These are phyloP conservation scores for Drosophila rubida DNA, from an alignment of 2,888 invertebrate genomes.

Conservation along the genomic window DNA sequence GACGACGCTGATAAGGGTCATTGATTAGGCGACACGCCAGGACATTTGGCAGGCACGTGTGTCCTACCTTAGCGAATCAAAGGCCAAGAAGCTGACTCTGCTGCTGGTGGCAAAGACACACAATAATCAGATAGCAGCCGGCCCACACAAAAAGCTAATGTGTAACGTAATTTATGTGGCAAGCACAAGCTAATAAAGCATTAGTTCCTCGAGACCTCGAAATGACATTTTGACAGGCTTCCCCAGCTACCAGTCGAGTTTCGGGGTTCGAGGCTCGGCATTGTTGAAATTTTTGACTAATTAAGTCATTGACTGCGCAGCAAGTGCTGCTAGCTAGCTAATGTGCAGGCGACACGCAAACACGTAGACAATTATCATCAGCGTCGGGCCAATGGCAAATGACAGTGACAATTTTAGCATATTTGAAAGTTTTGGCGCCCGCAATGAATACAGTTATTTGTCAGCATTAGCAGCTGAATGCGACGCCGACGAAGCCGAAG, in stretches of 20 bases:
- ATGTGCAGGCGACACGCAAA: slow-evolving; percentile 68
- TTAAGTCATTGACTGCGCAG: slow-evolving; percentile 58
- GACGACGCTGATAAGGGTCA: slow-evolving; percentile 60
- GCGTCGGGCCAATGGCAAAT: slow-evolving; percentile 36
- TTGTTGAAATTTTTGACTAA: slow-evolving; percentile 70
- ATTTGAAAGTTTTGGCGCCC: slow-evolving; percentile 69
- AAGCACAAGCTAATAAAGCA: slow-evolving; percentile 32
- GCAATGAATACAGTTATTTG: slow-evolving; percentile 57
- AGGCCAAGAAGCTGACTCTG: neutral
- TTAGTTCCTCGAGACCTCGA: slow-evolving; percentile 22
- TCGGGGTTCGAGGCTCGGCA: slow-evolving; percentile 26
- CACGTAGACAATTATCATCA: slow-evolving; percentile 71
- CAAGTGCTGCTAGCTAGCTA: slow-evolving; percentile 30
- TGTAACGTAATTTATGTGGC: slow-evolving; percentile 60
- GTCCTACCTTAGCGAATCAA: slow-evolving; percentile 9
- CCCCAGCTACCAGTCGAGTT: neutral
- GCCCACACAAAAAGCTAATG: slow-evolving; percentile 42
- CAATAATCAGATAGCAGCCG: slow-evolving; percentile 56
- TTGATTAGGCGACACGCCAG: slow-evolving; percentile 60
- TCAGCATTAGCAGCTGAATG: slow-evolving; percentile 34
- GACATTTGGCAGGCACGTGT: slow-evolving; percentile 55
- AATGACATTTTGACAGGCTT: slow-evolving; percentile 51
- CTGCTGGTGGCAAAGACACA: slow-evolving; percentile 18
- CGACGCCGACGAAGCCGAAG: neutral
- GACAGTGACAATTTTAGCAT: slow-evolving; percentile 54